Evolutionary conservation across 2,797 vertebrate genomes (phyloP).

Genomic region (Triplophysa yarkandensis): DNA sequence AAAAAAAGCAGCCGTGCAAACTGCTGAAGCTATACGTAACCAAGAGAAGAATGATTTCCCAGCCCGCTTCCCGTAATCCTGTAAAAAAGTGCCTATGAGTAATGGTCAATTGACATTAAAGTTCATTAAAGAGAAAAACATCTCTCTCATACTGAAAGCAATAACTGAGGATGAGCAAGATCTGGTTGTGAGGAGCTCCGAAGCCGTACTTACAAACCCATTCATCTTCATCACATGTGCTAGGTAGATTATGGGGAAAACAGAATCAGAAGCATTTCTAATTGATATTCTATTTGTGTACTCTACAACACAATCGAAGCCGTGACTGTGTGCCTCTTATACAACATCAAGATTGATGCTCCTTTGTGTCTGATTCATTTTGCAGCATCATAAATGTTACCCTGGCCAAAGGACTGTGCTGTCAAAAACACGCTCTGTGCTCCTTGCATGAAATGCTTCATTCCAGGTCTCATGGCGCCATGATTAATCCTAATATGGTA

Average conservation of each 20-base stretch:
- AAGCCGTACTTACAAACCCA: conserved; percentile 24
- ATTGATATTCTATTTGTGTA: conserved; percentile 44
- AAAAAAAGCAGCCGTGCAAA: conserved; percentile 22
- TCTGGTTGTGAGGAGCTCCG: conserved; percentile 20
- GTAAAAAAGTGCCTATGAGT: conserved; percentile 39
- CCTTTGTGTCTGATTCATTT: conserved; percentile 25
- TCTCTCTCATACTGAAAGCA: conserved; percentile 33
- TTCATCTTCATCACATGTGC: conserved; percentile 27
- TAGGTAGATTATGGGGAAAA: conserved; percentile 28
- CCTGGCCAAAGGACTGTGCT: conserved; percentile 21
- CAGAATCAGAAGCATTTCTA: conserved; percentile 34
- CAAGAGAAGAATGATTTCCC: conserved; percentile 43
- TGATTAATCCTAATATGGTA: no score
- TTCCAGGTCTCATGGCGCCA: neutral
- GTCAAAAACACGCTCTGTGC: conserved; percentile 8
- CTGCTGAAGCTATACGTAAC: conserved; percentile 37
- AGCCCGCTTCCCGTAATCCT: conserved; percentile 52
- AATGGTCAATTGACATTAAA: conserved; percentile 40
- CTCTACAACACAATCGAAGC: conserved; percentile 22
- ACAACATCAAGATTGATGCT: conserved; percentile 24
- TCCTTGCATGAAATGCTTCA: neutral
- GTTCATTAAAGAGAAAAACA: conserved; percentile 50
- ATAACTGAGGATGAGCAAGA: conserved; percentile 29
- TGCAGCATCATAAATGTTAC: conserved; percentile 41
- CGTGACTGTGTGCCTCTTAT: conserved; percentile 7